A percentile compares a stretch with the other conserved stretches of the same genome.
Evolutionary conservation across 2,797 vertebrate genomes (phyloP).

Genomic region (Lutjanus campechanus): DNA sequence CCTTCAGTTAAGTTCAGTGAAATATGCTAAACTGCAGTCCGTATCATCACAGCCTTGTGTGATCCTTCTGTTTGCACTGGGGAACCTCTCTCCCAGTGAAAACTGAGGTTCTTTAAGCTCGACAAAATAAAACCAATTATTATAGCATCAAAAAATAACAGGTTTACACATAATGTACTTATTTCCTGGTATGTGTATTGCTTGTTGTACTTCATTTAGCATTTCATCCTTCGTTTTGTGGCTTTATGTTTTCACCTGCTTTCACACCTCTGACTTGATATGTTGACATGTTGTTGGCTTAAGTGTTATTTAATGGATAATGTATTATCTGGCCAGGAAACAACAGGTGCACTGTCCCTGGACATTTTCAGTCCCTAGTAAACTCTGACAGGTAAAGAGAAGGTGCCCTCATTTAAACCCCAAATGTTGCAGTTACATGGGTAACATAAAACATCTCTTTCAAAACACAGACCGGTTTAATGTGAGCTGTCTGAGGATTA

Average conservation of each 20-base stretch:
- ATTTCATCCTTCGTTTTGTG: background rate
- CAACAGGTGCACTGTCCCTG: background rate
- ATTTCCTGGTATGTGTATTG: background rate
- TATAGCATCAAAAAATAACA: background rate
- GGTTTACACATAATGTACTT: background rate
- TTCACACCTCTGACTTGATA: background rate
- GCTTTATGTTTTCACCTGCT: background rate
- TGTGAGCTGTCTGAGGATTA: conserved; percentile 66
- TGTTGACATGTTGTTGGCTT: background rate
- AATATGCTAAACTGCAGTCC: too few species aligned
- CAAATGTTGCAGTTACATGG: background rate
- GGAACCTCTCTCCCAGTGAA: background rate
- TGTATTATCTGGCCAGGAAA: background rate
- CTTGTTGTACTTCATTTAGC: background rate
- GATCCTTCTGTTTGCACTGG: background rate
- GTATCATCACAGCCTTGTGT: too few species aligned
- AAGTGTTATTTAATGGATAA: conserved; percentile 1
- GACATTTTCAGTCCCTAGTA: too few species aligned
- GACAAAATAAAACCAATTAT: background rate
- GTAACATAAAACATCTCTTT: conserved; percentile 22
- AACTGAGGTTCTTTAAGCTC: background rate
- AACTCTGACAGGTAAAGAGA: background rate
- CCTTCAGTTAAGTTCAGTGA: too few species aligned
- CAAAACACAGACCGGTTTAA: conserved; percentile 41
- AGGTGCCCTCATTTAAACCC: background rate